A percentile compares a stretch with the other conserved stretches of the same genome.
These are phyloP conservation scores for Apamea epomidion DNA, from an alignment of 2,888 invertebrate genomes.

Conservation along the genomic window DNA sequence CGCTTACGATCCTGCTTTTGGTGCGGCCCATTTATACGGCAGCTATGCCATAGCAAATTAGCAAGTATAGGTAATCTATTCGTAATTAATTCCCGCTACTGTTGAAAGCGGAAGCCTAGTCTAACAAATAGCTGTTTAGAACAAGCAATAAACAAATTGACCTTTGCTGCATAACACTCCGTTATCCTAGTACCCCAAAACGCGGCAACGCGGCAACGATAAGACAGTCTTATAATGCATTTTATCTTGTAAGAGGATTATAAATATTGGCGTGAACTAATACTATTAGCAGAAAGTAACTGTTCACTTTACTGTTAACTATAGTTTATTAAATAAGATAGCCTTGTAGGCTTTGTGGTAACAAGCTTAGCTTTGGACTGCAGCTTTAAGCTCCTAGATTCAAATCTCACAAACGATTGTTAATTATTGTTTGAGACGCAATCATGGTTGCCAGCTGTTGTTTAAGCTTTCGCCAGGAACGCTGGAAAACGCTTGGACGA, in stretches of 20 bases:
- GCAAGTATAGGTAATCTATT: constrained; percentile 7
- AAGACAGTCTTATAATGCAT: constrained; percentile 22
- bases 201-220: constrained; percentile 24
- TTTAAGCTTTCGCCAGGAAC: neutral
- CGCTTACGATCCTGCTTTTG: neutral
- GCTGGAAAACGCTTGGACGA: neutral
- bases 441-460: constrained; percentile 7
- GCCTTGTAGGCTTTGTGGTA: constrained; percentile 52
- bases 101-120: constrained; percentile 14
- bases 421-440: constrained; percentile 52
- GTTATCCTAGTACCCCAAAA: constrained; percentile 34
- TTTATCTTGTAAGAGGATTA: constrained; percentile 49
- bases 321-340: constrained; percentile 57
- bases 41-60: neutral
- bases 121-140: constrained; percentile 21
- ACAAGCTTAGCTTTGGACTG: constrained; percentile 33
- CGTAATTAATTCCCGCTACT: constrained; percentile 3
- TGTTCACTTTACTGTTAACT: constrained; percentile 49
- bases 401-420: constrained; percentile 50
- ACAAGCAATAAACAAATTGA: constrained; percentile 40
- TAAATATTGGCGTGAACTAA: constrained; percentile 56
- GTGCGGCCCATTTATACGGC: neutral
- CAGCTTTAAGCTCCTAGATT: constrained; percentile 39
- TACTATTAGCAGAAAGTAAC: constrained; percentile 57
- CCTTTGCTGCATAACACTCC: constrained; percentile 16